Percentiles rank a stretch among this genome's conserved stretches.
Evolutionary conservation across 2,888 invertebrate genomes (phyloP).

Genomic region (Nephrotoma appendiculata): DNA sequence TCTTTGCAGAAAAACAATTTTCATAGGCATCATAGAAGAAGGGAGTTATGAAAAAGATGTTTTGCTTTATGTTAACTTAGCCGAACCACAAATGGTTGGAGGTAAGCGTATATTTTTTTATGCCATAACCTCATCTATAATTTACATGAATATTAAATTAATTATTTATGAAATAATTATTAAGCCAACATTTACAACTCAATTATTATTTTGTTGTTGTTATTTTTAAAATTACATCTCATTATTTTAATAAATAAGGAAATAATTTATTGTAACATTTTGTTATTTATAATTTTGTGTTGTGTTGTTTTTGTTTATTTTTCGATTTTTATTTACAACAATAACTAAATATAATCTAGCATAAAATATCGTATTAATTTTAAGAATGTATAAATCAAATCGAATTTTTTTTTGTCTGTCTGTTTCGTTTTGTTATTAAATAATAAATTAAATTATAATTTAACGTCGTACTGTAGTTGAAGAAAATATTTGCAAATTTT

Average conservation of each 20-base stretch:
- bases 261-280: not conserved
- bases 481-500: not conserved
- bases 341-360: not conserved
- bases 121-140: not conserved
- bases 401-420: not conserved
- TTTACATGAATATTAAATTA: not conserved
- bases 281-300: not conserved
- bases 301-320: not conserved
- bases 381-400: not conserved
- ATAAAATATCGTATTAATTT: not conserved
- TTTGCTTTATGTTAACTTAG: constrained; percentile 81
- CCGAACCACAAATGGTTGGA: constrained; percentile 74
- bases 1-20: constrained; percentile 72
- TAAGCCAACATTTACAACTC: not conserved
- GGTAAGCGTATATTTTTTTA: constrained; percentile 41
- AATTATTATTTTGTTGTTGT: not conserved
- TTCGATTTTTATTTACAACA: not conserved
- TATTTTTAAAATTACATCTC: not conserved
- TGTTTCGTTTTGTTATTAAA: not conserved
- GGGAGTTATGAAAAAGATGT: constrained; percentile 97
- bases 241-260: not conserved
- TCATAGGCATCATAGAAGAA: constrained; percentile 81
- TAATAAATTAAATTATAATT: not conserved
- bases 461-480: not conserved
- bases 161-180: not conserved